These are phyloP conservation scores for Formicarius rufipectus DNA, from an alignment of 2,113 vertebrate genomes.

Conservation along the genomic window DNA sequence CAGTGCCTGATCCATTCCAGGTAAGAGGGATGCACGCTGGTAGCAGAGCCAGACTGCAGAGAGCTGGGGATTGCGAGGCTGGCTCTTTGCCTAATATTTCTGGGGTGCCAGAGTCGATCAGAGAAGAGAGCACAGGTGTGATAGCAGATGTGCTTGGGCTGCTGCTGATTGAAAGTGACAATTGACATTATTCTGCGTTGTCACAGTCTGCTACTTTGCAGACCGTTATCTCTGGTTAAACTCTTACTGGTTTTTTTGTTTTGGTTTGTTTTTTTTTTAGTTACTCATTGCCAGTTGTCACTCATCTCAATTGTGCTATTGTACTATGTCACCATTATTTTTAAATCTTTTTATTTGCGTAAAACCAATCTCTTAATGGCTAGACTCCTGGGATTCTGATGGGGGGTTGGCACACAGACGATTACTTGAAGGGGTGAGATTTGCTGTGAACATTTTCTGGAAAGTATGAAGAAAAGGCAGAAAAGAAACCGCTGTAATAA, in stretches of 20 bases:
- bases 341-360: constrained; percentile 18
- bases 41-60: background rate
- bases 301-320: constrained; percentile 17
- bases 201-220: background rate
- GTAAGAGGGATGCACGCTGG: background rate
- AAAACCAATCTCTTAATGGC: constrained; percentile 7
- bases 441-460: background rate
- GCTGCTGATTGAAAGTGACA: constrained; percentile 37
- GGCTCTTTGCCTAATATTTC: constrained; percentile 33
- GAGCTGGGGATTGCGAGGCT: background rate
- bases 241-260: background rate
- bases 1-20: background rate
- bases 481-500: background rate
- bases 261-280: background rate
- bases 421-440: background rate
- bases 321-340: constrained; percentile 32
- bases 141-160: constrained; percentile 46
- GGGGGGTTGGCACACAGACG: background rate
- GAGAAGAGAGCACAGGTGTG: constrained; percentile 57
- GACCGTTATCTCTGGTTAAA: background rate
- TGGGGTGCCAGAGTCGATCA: constrained; percentile 20
- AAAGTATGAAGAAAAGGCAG: background rate
- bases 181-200: constrained; percentile 34
- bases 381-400: background rate
- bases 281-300: background rate